phyloP scores from a whole-genome alignment of 2,888 invertebrate genomes.

The Tridacna crocea region DNA sequence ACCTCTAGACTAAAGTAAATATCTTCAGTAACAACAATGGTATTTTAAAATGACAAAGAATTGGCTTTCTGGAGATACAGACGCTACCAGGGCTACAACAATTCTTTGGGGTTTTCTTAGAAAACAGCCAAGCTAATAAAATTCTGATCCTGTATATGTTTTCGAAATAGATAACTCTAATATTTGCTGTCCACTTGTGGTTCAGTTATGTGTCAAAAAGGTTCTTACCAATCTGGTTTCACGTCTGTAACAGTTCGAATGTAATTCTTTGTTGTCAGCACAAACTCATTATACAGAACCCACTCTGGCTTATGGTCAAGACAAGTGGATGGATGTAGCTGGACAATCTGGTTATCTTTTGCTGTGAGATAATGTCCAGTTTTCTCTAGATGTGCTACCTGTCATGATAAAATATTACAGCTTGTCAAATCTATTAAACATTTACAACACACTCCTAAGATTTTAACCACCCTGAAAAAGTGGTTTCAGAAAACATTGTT shows the following conservation, averaged over 20 bases:
- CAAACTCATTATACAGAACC: conserved; percentile 99
- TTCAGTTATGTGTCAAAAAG: no score
- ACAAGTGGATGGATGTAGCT: conserved; percentile 99
- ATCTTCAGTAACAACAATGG: no score
- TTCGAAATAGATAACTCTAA: no score
- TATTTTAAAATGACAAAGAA: no score
- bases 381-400: conserved; percentile 97
- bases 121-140: no score
- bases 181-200: no score
- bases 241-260: conserved; percentile 99
- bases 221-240: conserved; percentile 91
- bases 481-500: no score
- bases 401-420: conserved; percentile 7
- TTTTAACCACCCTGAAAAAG: neutral
- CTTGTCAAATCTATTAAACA: neutral
- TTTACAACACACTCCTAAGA: neutral
- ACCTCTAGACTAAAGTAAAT: no score
- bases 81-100: no score
- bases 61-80: no score
- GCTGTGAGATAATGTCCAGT: conserved; percentile 99
- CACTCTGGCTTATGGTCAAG: conserved; percentile 99
- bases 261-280: conserved; percentile 99
- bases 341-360: conserved; percentile 99
- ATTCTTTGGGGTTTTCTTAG: no score
- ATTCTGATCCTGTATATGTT: no score